Base-by-base conservation (phyloP, 2,113 vertebrate species). In the Laticauda laticaudata region DNA sequence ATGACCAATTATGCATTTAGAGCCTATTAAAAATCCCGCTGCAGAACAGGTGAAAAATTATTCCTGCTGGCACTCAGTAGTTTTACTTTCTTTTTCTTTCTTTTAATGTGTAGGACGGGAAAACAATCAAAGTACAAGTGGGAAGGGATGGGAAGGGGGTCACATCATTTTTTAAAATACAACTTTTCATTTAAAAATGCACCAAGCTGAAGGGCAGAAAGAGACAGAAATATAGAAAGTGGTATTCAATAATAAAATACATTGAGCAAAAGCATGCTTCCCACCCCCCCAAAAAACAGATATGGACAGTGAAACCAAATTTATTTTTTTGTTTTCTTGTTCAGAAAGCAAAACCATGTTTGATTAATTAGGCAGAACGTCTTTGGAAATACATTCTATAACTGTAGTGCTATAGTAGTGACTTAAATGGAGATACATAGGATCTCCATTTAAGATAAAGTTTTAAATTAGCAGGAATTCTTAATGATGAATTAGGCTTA, bases 21-120 rank as follows among this genome's bases (percentile, higher is more conserved):
- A 93, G 34, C 88, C 87, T 45, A 53, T 89, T 85, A 86, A 90
- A 86, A 53, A 69, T 69, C 88, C 75, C 90, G 39, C 91, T 90
- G 88, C 51, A 94, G 86, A 89, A 51, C 61, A 59, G 59, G 92
- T 87, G 91, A n/a, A 59, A 39, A n/a, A 48, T 92, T 54, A 53
- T 90, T 91, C 56, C 57, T 92, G 53, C 57, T 54, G 23, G 20
- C 43, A 34, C 43, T n/a, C 18, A 43, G 34, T 81, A 43, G 34
- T 20, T 86, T 53, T 43, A 45, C n/a, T 75, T 51, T 39, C 34
- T 59, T 87, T 86, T 56, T 51, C 9, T 75, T 81, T 87, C 91
- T 57, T 88, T 92, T 88, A 92, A 88, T 54, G 26, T 48, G 51
- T 56, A 93, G 43, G 55, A 48, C 24, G 3, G 54, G 45, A 45